Evolutionary conservation across 2,888 invertebrate species (phyloP).

Genomic region (Odontocerum albicorne): DNA sequence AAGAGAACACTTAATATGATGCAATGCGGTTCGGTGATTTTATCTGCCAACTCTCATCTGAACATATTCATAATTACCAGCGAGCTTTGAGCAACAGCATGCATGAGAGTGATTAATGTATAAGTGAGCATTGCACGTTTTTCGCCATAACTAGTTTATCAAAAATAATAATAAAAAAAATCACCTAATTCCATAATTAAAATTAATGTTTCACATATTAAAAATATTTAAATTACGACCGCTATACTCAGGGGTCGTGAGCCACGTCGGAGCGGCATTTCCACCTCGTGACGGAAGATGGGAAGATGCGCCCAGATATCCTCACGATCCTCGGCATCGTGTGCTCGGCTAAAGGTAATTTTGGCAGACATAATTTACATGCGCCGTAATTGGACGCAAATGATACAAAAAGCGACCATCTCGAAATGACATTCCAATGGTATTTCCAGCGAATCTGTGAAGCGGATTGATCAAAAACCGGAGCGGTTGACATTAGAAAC

Average conservation of each 20-base stretch:
- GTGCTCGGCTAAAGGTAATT: constrained; percentile 12
- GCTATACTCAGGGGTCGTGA: constrained; percentile 9
- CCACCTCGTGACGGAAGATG: constrained; percentile 10
- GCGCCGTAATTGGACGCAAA: constrained; percentile 17
- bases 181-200: background rate
- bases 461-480: too few relatives aligned
- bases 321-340: constrained; percentile 22
- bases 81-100: too few relatives aligned
- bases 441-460: too few relatives aligned
- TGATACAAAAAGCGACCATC: background rate
- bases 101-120: too few relatives aligned
- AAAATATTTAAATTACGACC: background rate
- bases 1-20: background rate
- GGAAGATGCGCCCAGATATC: constrained; percentile 21
- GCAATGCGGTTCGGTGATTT: too few relatives aligned
- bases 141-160: background rate
- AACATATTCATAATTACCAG: too few relatives aligned
- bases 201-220: background rate
- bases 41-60: too few relatives aligned
- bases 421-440: too few relatives aligned
- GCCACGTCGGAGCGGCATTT: constrained; percentile 13
- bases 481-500: too few relatives aligned
- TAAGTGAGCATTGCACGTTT: too few relatives aligned
- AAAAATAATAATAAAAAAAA: background rate
- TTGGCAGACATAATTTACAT: constrained; percentile 28